Evolutionary conservation across 2,888 invertebrate genomes (phyloP).

Genomic region (Diploptera punctata): DNA sequence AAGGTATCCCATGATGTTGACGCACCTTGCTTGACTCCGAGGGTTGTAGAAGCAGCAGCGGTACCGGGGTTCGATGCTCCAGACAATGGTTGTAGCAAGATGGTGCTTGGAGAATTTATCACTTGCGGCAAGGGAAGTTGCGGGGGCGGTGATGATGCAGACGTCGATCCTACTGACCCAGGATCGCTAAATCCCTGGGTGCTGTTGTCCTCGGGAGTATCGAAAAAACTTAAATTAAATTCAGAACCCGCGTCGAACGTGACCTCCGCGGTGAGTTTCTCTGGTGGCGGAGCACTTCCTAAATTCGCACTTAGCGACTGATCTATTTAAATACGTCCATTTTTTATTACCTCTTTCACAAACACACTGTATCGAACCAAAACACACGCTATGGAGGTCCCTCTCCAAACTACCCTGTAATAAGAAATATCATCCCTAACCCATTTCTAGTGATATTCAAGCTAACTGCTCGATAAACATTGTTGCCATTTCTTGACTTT

Average conservation of each 20-base stretch:
- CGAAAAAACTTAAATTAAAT: conserved; percentile 83
- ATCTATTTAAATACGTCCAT: conserved; percentile 79
- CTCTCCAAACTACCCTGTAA: too few species aligned
- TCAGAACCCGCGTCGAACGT: conserved; percentile 77
- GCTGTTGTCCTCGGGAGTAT: conserved; percentile 70
- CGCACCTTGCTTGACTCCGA: conserved; percentile 38
- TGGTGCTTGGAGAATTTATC: conserved; percentile 8
- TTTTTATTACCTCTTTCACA: too few species aligned
- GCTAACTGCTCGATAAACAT: neutral
- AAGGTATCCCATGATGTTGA: neutral
- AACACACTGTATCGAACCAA: neutral
- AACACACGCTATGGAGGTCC: neutral
- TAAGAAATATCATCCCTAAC: neutral
- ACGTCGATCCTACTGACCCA: conserved; percentile 64
- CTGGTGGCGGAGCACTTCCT: conserved; percentile 65
- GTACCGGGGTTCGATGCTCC: conserved; percentile 24
- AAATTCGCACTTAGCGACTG: conserved; percentile 68
- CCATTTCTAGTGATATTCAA: neutral
- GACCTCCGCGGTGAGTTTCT: conserved; percentile 68
- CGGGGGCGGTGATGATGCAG: conserved; percentile 42
- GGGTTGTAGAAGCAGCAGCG: conserved; percentile 25
- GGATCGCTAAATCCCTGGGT: conserved; percentile 72
- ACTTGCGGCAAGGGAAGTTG: conserved; percentile 18
- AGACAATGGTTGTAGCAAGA: conserved; percentile 29
- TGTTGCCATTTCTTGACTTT: conserved; percentile 1